phyloP scores from a whole-genome alignment of 2,888 invertebrate species.

The Koerneria pararmatus region DNA sequence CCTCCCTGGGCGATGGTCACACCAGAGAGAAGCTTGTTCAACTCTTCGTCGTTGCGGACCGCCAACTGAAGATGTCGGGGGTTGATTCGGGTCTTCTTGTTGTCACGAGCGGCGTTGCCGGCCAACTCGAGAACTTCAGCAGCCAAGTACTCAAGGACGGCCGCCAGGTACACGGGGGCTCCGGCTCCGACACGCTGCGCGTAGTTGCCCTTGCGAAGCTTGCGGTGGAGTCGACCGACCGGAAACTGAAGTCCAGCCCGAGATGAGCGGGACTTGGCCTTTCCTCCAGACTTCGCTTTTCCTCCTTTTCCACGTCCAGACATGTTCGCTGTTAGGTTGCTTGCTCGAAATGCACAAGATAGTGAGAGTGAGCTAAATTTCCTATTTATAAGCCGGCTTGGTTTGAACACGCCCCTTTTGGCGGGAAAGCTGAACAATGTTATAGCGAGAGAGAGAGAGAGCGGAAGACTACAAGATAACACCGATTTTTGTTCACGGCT shows the following conservation, averaged over 20 bases:
- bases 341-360: too few relatives aligned
- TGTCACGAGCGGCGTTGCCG: constrained; percentile 64
- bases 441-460: too few relatives aligned
- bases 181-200: constrained; percentile 52
- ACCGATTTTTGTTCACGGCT: too few relatives aligned
- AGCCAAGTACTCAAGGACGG: constrained; percentile 51
- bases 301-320: constrained; percentile 78
- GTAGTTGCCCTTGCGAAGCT: constrained; percentile 54
- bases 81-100: constrained; percentile 63
- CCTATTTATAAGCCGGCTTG: too few relatives aligned
- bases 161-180: constrained; percentile 50
- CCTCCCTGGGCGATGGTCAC: constrained; percentile 82
- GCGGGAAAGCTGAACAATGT: too few relatives aligned
- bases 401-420: too few relatives aligned
- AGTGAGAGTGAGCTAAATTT: too few relatives aligned
- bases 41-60: constrained; percentile 46
- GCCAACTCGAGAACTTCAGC: constrained; percentile 61
- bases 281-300: constrained; percentile 64
- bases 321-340: too few relatives aligned
- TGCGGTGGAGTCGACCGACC: constrained; percentile 57
- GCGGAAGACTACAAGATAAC: too few relatives aligned
- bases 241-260: constrained; percentile 58
- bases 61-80: constrained; percentile 55
- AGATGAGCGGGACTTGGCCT: constrained; percentile 52
- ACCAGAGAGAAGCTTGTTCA: constrained; percentile 62